Evolutionary conservation across 2,113 vertebrate genomes (phyloP), one percentile per base, ranked within the genome.

Genomic region (Hypanus sabinus): DNA sequence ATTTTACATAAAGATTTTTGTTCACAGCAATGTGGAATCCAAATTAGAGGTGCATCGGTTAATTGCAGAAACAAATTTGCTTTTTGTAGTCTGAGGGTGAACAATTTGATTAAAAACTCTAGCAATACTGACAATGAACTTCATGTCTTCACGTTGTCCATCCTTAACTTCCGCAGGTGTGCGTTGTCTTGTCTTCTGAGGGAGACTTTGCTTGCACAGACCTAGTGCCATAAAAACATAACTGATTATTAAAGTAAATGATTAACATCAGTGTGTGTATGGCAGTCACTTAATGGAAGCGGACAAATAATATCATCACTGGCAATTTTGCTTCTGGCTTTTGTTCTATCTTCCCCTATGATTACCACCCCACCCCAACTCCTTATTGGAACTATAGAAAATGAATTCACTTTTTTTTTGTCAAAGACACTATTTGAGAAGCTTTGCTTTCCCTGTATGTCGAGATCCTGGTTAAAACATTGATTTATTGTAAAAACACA

Each of bases 191-290:
- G 30, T 90, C 62, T 33, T 90, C 60, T 30, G 11, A 81, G 36
- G 27, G 81, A 57, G 36, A 46, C 46, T 46, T 46, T 46, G 22
- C 46, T 87, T 87, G 57, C 57, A 62, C 83, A 87, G 11, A 88
- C 14, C 62, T 90, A 33, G 60, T 18, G 18, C 60, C 62, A 65
- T 90, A 90, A 90, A 90, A 68, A 16, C n/a, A 65, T 90, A 65
- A 65, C n/a, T 90, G 1, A 7, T n/a, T 20, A 90, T 68, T 90
- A 14, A 90, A 65, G 85, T 90, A 90, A 90, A 90, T 88, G 62
- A 88, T 90, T 90, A 68, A 90, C 85, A 90, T 33, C 6, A 30
- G 14, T 62, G 60, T 18, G 33, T 27, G 65, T 90, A 68, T 65
- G 60, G 60, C 16, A 33, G 60, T 68, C 65, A 12, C 7, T 18